These are phyloP conservation scores for Plecturocebus donacophilus DNA, from an alignment of 2,113 vertebrate species.

Conservation along the genomic window DNA sequence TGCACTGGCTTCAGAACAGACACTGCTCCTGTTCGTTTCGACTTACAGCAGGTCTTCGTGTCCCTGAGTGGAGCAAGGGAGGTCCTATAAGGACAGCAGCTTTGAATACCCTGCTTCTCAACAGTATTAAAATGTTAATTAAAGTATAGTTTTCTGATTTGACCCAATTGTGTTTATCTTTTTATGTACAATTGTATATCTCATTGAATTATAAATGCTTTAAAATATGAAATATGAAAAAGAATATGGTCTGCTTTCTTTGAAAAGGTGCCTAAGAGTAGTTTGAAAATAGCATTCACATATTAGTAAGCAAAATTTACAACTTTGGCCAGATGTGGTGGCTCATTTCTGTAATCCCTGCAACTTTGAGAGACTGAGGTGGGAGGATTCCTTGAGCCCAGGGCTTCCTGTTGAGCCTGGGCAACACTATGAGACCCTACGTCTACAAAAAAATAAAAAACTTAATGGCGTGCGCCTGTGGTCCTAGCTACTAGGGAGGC, in stretches of 20 bases:
- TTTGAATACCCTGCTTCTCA: neutral
- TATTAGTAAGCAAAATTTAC: neutral
- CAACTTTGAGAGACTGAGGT: too few species aligned
- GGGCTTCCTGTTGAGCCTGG: too few species aligned
- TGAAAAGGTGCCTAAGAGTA: neutral
- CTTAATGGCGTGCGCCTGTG: too few species aligned
- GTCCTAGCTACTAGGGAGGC: too few species aligned
- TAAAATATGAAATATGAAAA: neutral
- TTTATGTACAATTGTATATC: neutral
- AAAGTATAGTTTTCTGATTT: conserved; percentile 32
- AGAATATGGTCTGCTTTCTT: neutral
- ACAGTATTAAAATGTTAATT: conserved; percentile 26
- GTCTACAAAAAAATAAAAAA: too few species aligned
- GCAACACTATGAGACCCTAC: too few species aligned
- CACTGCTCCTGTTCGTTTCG: neutral
- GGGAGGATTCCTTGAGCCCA: too few species aligned
- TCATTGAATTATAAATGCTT: neutral
- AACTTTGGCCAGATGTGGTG: neutral
- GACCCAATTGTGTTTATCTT: neutral
- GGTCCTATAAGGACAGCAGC: neutral
- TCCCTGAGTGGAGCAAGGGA: neutral
- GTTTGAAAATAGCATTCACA: conserved; percentile 23
- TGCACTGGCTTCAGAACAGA: neutral
- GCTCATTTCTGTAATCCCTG: too few species aligned
- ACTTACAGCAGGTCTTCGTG: neutral